Percentiles rank a stretch among this genome's conserved stretches.
Evolutionary conservation across 2,113 vertebrate genomes (phyloP).

Genomic region (Corythaeola cristata): DNA sequence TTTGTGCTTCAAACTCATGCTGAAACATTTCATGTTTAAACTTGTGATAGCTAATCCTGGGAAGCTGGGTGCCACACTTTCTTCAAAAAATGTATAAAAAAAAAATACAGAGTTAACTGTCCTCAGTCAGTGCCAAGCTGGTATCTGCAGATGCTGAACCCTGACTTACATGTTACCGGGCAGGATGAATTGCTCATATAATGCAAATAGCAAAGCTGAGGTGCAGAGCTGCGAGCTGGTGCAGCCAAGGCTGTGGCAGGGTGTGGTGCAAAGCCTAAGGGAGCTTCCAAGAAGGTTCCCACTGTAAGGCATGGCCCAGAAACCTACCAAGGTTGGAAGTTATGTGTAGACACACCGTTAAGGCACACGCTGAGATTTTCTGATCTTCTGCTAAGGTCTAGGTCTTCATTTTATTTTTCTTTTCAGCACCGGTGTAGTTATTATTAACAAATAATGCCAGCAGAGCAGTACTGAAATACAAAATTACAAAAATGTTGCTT

Average conservation of each 20-base stretch:
- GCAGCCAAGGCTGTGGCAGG: neutral
- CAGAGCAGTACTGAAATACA: neutral
- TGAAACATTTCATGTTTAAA: neutral
- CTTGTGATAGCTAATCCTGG: neutral
- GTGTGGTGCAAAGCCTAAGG: neutral
- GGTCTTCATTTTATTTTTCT: neutral
- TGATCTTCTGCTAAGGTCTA: neutral
- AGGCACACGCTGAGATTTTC: neutral
- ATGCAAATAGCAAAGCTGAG: neutral
- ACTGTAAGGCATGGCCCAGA: neutral
- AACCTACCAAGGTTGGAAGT: neutral
- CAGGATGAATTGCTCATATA: neutral
- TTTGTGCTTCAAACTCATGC: neutral
- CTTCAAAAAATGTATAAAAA: neutral
- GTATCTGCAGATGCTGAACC: neutral
- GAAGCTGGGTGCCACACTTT: neutral
- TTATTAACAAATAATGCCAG: neutral
- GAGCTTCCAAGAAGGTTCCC: neutral
- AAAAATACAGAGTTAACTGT: neutral
- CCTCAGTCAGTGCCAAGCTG: neutral
- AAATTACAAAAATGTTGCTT: neutral
- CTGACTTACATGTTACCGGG: accelerated
- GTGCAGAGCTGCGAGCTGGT: neutral
- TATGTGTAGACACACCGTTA: neutral
- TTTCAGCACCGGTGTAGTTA: neutral